Base-by-base conservation (phyloP, 2,113 vertebrate genomes). In the Serinus canaria region DNA sequence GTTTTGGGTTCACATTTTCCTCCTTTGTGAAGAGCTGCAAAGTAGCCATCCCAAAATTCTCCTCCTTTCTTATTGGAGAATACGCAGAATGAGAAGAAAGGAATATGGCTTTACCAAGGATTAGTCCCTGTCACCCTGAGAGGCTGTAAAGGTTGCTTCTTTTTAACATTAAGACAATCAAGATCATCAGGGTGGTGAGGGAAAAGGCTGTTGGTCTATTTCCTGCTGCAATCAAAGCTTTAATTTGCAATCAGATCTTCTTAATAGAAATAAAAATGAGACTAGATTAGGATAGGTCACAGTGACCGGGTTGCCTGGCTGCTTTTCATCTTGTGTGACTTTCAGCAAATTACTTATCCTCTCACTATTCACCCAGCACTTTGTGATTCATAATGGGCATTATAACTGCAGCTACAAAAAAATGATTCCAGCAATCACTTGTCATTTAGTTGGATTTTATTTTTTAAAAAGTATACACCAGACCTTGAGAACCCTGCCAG, bases 391-490 rank as follows among this genome's bases (percentile, higher is more conserved):
- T 31, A n/a, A 75, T 33, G 33, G 49, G 7, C 20, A 17, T 83
- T 79, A 52, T 11, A 22, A 73, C 18, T 77, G 55, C 43, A 83
- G 22, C 15, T 66, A 62, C 47, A 13, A 67, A 49, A 75, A 83
- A 73, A 13, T 0, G 2, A 39, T 9, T 70, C 20, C 0, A 0
- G 28, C 52, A 92, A 46, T n/a, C 39, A 50, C 15, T 89, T 59
- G 23, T 46, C 52, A 25, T 52, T 92, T 43, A 39, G 16, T 27
- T 75, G 39, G 16, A 85, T 67, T 70, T 87, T 33, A 46, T 37
- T 78, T 56, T 70, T 67, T 28, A 8, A 55, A 77, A 74, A 77
- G 11, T 24, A 43, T 77, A 53, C 17, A 58, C 5, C 7, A 73
- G 24, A 9, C 9, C 43, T 58, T 68, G 37, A 58, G 19, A 62